Conservation (phyloP, 2,888 invertebrate species). For the Caenorhabditis sinica region DNA sequence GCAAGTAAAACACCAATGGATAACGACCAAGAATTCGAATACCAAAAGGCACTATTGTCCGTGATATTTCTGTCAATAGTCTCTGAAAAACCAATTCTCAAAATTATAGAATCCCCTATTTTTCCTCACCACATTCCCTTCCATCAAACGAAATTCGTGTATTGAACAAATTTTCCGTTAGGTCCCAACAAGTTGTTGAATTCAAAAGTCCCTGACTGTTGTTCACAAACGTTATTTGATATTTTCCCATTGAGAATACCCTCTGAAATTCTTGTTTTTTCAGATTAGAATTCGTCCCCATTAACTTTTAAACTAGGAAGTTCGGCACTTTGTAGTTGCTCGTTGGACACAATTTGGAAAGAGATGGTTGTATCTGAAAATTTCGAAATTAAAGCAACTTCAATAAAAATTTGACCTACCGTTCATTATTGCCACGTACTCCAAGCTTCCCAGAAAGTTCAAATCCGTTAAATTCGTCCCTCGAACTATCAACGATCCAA, state of each 20-base stretch:
- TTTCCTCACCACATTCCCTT: slow-evolving; percentile 27
- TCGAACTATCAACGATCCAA: slow-evolving; percentile 15
- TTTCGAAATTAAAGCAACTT: too few species aligned
- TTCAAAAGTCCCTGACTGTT: slow-evolving; percentile 4
- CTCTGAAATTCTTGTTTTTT: slow-evolving; percentile 18
- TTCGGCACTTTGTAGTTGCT: background rate
- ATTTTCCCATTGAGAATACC: slow-evolving; percentile 6
- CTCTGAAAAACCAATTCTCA: background rate
- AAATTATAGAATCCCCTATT: too few species aligned
- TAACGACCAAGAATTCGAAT: too few species aligned
- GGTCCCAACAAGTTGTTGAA: slow-evolving; percentile 6
- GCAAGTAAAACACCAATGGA: too few species aligned
- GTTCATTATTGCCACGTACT: background rate
- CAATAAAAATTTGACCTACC: too few species aligned
- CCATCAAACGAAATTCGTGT: slow-evolving; percentile 11
- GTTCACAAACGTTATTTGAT: slow-evolving; percentile 17
- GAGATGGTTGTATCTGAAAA: slow-evolving; percentile 5
- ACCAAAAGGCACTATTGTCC: background rate
- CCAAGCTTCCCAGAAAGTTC: slow-evolving; percentile 3
- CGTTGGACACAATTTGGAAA: background rate
- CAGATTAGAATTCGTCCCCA: too few species aligned
- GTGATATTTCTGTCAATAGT: background rate
- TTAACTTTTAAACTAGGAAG: slow-evolving; percentile 21
- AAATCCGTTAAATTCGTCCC: slow-evolving; percentile 23
- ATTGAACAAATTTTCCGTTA: background rate